Percentiles rank a stretch among this genome's conserved stretches.
These are phyloP conservation scores for Diogma glabrata DNA, from an alignment of 2,888 invertebrate genomes.

Conservation along the genomic window DNA sequence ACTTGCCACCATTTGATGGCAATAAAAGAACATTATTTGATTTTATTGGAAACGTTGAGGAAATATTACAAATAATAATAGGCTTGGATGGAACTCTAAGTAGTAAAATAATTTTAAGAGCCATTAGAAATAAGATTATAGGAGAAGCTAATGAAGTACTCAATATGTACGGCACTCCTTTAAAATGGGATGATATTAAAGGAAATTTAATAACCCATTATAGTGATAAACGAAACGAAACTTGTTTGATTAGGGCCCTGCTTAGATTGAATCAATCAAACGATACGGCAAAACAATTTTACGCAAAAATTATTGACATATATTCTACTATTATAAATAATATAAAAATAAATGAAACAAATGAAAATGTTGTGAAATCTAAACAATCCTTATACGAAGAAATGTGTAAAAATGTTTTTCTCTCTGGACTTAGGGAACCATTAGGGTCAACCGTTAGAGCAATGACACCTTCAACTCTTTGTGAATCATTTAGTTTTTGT, in stretches of 20 bases:
- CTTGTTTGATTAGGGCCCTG: constrained; percentile 17
- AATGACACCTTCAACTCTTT: neutral
- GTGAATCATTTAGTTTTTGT: neutral
- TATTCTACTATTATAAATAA: constrained; percentile 19
- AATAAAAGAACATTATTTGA: no score
- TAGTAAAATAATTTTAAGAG: neutral
- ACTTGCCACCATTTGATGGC: no score
- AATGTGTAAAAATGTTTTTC: constrained; percentile 14
- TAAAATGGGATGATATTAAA: constrained; percentile 17
- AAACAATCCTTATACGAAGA: constrained; percentile 18
- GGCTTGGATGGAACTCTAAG: neutral
- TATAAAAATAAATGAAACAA: constrained; percentile 18
- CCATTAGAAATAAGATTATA: constrained; percentile 17
- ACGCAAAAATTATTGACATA: constrained; percentile 20
- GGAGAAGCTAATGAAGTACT: constrained; percentile 18
- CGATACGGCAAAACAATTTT: constrained; percentile 18
- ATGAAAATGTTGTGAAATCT: constrained; percentile 17
- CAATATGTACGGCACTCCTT: constrained; percentile 18
- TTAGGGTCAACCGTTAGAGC: neutral
- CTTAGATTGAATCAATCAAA: constrained; percentile 15
- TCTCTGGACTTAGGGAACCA: neutral
- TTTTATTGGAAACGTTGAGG: no score
- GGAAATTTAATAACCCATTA: constrained; percentile 17
- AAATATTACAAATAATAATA: no score
- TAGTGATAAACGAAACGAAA: constrained; percentile 18